Evolutionary conservation across 1,140 invertebrate genomes (phyloP).

Genomic region (Bombyx mori): DNA sequence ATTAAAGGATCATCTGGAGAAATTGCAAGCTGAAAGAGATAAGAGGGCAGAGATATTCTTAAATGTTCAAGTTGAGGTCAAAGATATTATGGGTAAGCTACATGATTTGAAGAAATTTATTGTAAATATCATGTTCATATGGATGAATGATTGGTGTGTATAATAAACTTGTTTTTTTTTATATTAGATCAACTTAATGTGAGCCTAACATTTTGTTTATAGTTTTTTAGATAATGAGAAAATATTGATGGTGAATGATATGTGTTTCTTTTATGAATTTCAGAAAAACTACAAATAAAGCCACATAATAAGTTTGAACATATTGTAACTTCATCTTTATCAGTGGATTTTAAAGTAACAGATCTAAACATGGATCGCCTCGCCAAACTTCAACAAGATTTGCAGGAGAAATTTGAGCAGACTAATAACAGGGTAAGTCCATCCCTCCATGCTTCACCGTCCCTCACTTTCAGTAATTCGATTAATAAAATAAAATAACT

Average conservation of each 20-base stretch:
- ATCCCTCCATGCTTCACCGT: conserved; percentile 1
- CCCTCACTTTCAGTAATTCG: too few species aligned
- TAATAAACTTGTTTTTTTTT: too few species aligned
- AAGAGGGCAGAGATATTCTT: conserved; percentile 69
- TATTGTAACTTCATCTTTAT: conserved; percentile 61
- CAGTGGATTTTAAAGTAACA: conserved; percentile 70
- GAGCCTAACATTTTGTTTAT: background rate
- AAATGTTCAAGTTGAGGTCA: conserved; percentile 67
- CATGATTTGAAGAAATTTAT: too few species aligned
- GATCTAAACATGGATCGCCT: conserved; percentile 70
- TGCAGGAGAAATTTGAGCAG: conserved; percentile 53
- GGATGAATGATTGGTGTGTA: too few species aligned
- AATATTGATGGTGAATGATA: background rate
- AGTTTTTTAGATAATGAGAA: background rate
- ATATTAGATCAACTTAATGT: too few species aligned
- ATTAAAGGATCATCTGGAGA: conserved; percentile 66
- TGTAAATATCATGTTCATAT: too few species aligned
- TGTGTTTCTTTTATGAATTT: background rate
- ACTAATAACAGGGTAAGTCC: conserved; percentile 51
- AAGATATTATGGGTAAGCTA: conserved; percentile 65
- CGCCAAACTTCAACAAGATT: conserved; percentile 57
- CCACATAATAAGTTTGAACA: conserved; percentile 72
- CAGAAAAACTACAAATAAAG: conserved; percentile 68
- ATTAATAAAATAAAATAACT: background rate
- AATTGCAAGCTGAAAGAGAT: conserved; percentile 70